phyloP scores from a whole-genome alignment of 2,797 vertebrate genomes.

The Dromococcyx pavoninus region DNA sequence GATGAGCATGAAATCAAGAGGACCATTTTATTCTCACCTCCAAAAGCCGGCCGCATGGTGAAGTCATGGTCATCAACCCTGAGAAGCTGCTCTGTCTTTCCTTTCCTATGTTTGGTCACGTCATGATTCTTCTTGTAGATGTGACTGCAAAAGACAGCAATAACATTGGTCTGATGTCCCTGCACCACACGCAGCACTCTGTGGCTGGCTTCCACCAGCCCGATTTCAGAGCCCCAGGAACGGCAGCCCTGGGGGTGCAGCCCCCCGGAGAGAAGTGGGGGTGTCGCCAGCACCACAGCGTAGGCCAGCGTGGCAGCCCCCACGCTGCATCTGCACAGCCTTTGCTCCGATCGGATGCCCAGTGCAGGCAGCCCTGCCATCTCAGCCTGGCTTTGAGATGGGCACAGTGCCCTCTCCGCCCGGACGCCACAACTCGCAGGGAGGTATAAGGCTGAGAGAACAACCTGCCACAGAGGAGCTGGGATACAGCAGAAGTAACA shows the following conservation, averaged over 20 bases:
- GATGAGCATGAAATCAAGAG: neutral
- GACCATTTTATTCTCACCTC: conserved; percentile 77
- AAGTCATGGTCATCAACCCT: conserved; percentile 92
- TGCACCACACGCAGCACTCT: neutral
- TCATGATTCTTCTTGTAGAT: conserved; percentile 85
- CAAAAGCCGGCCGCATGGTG: conserved; percentile 93
- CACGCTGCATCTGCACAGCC: accelerated
- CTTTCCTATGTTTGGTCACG: conserved; percentile 82
- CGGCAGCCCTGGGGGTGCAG: neutral
- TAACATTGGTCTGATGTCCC: accelerated
- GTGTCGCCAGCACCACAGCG: neutral
- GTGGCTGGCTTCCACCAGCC: too few relatives aligned
- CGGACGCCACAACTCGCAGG: accelerated
- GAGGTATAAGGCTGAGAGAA: neutral
- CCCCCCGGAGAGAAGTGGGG: neutral
- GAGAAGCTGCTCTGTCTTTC: conserved; percentile 88
- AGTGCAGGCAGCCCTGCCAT: neutral
- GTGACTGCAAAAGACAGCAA: conserved; percentile 76
- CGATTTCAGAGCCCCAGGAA: accelerated
- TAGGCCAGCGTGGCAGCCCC: accelerated
- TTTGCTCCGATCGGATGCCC: neutral
- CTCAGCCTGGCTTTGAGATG: neutral
- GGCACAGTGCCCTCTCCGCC: neutral
- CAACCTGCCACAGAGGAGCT: neutral
- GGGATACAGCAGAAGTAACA: neutral